Conservation (phyloP, 2,113 vertebrate species). For the Sprattus sprattus region DNA sequence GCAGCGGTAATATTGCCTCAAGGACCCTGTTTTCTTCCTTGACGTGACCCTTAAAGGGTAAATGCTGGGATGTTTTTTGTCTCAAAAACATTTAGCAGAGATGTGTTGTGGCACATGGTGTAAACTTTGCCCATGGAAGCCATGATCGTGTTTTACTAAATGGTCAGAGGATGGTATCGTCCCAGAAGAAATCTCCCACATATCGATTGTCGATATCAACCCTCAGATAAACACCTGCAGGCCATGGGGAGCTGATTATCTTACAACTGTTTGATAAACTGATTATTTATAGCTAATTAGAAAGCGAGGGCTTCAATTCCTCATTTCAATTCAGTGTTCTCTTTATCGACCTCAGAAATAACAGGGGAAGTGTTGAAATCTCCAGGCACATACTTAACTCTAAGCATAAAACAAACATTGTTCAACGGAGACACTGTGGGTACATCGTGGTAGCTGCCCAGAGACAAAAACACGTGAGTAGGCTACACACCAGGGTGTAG, state of each 20-base stretch:
- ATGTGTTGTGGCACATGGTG: not conserved
- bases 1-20: not conserved
- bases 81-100: not conserved
- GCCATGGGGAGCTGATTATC: not conserved
- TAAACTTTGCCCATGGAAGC: not conserved
- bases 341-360: not conserved
- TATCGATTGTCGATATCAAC: not conserved
- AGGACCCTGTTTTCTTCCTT: not conserved
- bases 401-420: not conserved
- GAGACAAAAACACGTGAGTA: not conserved
- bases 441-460: not conserved
- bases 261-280: not conserved
- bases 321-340: not conserved
- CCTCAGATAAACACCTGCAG: not conserved
- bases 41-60: not conserved
- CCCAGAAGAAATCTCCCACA: not conserved
- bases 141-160: not conserved
- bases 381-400: not conserved
- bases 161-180: not conserved
- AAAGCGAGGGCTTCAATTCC: not conserved
- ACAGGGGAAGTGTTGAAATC: not conserved
- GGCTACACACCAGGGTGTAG: not conserved
- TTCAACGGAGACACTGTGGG: not conserved
- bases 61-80: not conserved
- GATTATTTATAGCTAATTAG: not conserved